Base-by-base conservation (phyloP, 2,888 invertebrate genomes). In the Drosophila neutralis region DNA sequence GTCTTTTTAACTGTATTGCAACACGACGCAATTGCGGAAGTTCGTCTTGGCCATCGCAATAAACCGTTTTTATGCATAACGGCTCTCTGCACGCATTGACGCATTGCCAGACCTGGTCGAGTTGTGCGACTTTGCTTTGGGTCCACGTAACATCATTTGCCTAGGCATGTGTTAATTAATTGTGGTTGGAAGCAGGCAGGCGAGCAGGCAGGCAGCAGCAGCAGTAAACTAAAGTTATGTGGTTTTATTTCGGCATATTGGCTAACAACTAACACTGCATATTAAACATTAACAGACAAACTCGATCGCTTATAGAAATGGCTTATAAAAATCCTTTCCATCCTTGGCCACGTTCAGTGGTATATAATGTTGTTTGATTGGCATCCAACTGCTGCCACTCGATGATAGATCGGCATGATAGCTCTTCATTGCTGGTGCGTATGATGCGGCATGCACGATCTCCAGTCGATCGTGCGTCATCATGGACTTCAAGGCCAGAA, bases 401-500 rank as follows among this genome's bases (percentile, higher is more conserved):
- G 76, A 52, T 0, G 81, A 70, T 7, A 87, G 53, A 68, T 91
- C 91, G 0, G 67, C 58, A 27, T 82, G 81, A 27, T 71, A 76
- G 10, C 75, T 71, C 52, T 86, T 88, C 1, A 76, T 45, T 4
- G 76, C 24, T 8, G 88, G 74, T 6, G 79, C 76, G 21, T 56
- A 56, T 27, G 56, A 27, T 1, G 90, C 76, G 7, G 91, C 67
- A 68, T 91, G 91, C 33, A 91, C 74, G 11, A 91, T 81, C 67
- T 91, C 90, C 8, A 91, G 70, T 2, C 89, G 90, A 48, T 88
- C 82, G 6, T 69, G 72, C 10, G 87, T 76, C 10, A 92, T 62
- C 42, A 92, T 83, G 80, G 90, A 92, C 73, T 91, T 92, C 7
- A 92, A 48, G 11, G 90, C 91, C 69, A 93, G 40, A 1, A 93